A percentile compares a stretch with the other conserved stretches of the same genome.
Conservation (phyloP, 2,113 vertebrate genomes). For the Phyllopteryx taeniolatus region DNA sequence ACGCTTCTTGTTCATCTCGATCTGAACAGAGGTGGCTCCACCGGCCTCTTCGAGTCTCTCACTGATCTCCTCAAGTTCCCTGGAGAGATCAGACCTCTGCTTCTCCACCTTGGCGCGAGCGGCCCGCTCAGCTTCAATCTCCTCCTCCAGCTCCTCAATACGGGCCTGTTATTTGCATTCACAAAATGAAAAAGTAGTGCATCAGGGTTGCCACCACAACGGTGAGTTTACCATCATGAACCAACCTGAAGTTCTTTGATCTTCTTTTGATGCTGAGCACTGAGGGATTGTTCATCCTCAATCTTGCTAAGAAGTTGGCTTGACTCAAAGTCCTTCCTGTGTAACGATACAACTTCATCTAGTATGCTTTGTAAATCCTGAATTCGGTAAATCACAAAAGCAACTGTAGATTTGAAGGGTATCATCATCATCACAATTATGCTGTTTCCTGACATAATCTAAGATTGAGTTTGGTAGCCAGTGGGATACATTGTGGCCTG, state of each 20-base stretch:
- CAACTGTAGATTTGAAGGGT: background rate
- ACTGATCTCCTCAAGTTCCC: slow-evolving; percentile 87
- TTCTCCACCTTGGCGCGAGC: slow-evolving; percentile 84
- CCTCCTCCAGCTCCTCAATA: slow-evolving; percentile 82
- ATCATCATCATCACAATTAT: background rate
- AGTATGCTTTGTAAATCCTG: background rate
- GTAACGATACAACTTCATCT: background rate
- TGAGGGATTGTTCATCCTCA: slow-evolving; percentile 79
- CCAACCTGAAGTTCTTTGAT: slow-evolving; percentile 83
- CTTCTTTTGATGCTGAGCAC: slow-evolving; percentile 80
- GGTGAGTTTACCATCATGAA: background rate
- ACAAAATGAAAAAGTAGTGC: background rate
- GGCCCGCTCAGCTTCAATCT: slow-evolving; percentile 85
- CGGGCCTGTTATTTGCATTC: slow-evolving; percentile 46
- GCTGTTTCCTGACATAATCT: background rate
- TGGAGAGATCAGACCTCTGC: slow-evolving; percentile 79
- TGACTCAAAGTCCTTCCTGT: slow-evolving; percentile 84
- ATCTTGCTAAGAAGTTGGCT: slow-evolving; percentile 80
- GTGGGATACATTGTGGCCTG: too few relatives aligned
- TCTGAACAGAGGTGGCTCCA: slow-evolving; percentile 82
- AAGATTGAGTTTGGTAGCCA: background rate
- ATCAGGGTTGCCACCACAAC: background rate
- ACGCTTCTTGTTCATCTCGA: slow-evolving; percentile 91
- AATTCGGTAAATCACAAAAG: background rate
- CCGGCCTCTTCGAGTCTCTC: slow-evolving; percentile 86